These are phyloP conservation scores for Synanthedon myopaeformis DNA, from an alignment of 2,888 invertebrate species.

Conservation along the genomic window DNA sequence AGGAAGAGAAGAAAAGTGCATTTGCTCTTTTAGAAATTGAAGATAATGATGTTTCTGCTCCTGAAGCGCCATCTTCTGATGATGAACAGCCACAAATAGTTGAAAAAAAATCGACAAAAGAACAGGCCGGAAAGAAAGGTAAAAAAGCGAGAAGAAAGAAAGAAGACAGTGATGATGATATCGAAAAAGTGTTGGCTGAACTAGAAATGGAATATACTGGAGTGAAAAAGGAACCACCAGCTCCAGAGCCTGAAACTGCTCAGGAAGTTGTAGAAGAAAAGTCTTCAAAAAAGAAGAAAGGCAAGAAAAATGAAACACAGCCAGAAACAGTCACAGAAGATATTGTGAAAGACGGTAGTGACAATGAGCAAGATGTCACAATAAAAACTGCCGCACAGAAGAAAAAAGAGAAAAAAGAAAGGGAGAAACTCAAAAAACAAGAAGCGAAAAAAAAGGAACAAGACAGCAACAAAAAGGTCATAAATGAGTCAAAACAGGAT, in stretches of 20 bases:
- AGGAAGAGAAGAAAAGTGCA: conserved; percentile 68
- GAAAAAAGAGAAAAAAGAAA: conserved; percentile 89
- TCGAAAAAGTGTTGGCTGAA: conserved; percentile 87
- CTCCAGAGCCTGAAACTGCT: conserved; percentile 42
- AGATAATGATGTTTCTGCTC: conserved; percentile 66
- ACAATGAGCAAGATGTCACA: conserved; percentile 70
- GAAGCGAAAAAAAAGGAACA: conserved; percentile 74
- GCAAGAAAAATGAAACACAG: conserved; percentile 45
- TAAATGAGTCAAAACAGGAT: conserved; percentile 24
- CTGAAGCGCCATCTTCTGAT: conserved; percentile 55
- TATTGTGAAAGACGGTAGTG: conserved; percentile 56
- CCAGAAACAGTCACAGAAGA: conserved; percentile 29
- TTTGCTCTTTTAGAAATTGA: conserved; percentile 78
- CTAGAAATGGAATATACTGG: conserved; percentile 84
- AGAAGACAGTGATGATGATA: conserved; percentile 83
- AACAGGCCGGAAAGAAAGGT: conserved; percentile 74
- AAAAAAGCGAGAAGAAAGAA: conserved; percentile 80
- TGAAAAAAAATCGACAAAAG: conserved; percentile 45
- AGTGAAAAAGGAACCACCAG: conserved; percentile 61
- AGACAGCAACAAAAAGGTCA: conserved; percentile 44
- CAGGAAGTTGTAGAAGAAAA: conserved; percentile 48
- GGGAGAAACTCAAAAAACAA: conserved; percentile 80
- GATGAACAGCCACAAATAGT: conserved; percentile 50
- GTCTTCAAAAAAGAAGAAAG: conserved; percentile 45
- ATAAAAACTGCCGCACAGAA: conserved; percentile 88